Conservation (phyloP, 2,113 vertebrate genomes). For the Tauraco erythrolophus region DNA sequence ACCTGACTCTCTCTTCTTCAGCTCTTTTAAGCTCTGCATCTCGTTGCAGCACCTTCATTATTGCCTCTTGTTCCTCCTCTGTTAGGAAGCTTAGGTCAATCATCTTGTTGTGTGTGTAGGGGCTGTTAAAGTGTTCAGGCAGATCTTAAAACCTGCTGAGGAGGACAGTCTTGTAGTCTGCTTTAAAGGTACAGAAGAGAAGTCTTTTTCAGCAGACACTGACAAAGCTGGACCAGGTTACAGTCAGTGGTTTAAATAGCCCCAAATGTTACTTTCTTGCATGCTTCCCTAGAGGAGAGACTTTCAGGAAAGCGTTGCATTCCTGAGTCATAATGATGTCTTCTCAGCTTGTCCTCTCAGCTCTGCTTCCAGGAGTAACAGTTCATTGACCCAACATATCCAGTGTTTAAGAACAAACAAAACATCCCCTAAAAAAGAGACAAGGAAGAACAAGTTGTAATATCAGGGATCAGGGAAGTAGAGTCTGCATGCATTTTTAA, state of each 20-base stretch:
- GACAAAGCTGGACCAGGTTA: neutral
- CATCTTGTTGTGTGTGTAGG: constrained; percentile 75
- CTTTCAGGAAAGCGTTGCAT: neutral
- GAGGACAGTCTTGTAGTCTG: neutral
- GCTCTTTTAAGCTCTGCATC: constrained; percentile 87
- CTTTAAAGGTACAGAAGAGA: neutral
- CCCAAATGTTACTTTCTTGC: neutral
- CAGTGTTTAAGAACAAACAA: neutral
- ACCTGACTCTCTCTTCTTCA: constrained; percentile 90
- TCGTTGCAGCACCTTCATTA: constrained; percentile 88
- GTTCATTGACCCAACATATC: neutral
- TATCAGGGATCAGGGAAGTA: neutral
- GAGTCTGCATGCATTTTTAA: constrained; percentile 17
- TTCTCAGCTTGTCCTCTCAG: neutral
- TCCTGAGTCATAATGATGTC: neutral
- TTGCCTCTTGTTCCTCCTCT: constrained; percentile 89
- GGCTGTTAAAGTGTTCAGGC: neutral
- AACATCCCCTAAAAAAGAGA: constrained; percentile 38
- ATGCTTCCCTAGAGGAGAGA: neutral
- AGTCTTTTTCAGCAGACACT: neutral
- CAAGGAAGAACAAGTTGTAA: constrained; percentile 28
- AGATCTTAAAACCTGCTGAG: neutral
- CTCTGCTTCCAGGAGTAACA: constrained; percentile 6
- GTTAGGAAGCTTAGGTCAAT: constrained; percentile 94
- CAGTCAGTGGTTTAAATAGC: neutral